These are phyloP conservation scores for Paedocypris sp. DNA, from an alignment of 2,113 vertebrate species.

Conservation along the genomic window DNA sequence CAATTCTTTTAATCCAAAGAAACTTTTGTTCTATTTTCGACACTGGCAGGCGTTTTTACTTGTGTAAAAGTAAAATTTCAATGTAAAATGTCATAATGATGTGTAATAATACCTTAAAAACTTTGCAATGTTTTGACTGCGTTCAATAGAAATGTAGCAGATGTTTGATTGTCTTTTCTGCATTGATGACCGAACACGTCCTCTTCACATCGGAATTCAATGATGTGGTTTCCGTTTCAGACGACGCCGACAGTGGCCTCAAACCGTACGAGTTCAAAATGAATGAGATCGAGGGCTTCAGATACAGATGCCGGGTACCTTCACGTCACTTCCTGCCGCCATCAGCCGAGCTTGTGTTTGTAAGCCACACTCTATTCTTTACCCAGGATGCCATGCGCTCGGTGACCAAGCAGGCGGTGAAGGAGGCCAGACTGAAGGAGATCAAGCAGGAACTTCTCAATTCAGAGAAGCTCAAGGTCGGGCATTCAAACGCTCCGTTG, in stretches of 20 bases:
- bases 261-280: constrained; percentile 75
- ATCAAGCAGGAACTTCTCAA: constrained; percentile 89
- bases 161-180: too few relatives aligned
- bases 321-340: neutral
- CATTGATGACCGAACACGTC: neutral
- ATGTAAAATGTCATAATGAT: too few relatives aligned
- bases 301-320: constrained; percentile 81
- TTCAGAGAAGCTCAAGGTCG: constrained; percentile 84
- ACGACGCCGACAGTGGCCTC: constrained; percentile 48
- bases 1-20: too few relatives aligned
- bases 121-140: too few relatives aligned
- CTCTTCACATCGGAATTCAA: neutral
- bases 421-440: constrained; percentile 81
- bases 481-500: neutral
- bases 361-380: neutral
- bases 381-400: constrained; percentile 85
- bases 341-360: too few relatives aligned
- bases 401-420: constrained; percentile 83
- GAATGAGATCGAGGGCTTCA: constrained; percentile 80
- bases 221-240: constrained; percentile 42
- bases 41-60: too few relatives aligned
- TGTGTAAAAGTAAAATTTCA: too few relatives aligned
- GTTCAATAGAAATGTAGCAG: too few relatives aligned
- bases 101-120: too few relatives aligned
- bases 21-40: too few relatives aligned